phyloP scores from a whole-genome alignment of 2,888 invertebrate genomes.

The Pilophorus perplexus region DNA sequence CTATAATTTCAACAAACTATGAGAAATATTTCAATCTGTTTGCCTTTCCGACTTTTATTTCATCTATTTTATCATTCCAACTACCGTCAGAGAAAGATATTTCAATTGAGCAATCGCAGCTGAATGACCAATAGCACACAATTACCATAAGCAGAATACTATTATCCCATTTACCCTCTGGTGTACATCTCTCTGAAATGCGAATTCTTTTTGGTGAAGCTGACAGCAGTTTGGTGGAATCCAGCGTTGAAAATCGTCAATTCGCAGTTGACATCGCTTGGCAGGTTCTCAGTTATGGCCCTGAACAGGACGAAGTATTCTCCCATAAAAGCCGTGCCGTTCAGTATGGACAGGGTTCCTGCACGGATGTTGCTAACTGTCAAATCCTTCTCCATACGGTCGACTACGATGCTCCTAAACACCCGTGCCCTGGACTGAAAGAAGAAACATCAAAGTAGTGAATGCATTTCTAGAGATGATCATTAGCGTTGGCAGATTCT shows the following conservation, averaged over 20 bases:
- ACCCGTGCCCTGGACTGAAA: slow-evolving; percentile 4
- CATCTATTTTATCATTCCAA: no score
- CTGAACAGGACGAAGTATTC: slow-evolving; percentile 18
- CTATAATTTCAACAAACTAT: no score
- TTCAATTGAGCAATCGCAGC: no score
- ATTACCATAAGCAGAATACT: no score
- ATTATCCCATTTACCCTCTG: slow-evolving; percentile 24
- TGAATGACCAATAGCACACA: no score
- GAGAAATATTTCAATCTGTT: no score
- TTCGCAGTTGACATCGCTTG: slow-evolving; percentile 8
- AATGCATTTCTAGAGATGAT: no score
- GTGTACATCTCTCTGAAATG: slow-evolving; percentile 17
- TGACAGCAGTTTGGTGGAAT: background rate
- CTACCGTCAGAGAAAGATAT: no score
- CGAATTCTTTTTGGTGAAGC: background rate
- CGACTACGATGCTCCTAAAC: background rate
- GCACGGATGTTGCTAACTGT: background rate
- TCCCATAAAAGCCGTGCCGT: slow-evolving; percentile 4
- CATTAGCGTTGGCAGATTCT: no score
- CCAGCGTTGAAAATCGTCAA: slow-evolving; percentile 5
- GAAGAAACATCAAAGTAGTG: no score
- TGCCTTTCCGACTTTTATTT: no score
- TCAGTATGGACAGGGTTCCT: background rate
- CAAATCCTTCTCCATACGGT: background rate
- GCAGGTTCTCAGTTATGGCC: background rate